These are phyloP conservation scores for Carposina sasakii DNA, from an alignment of 1,140 invertebrate species.

Conservation along the genomic window DNA sequence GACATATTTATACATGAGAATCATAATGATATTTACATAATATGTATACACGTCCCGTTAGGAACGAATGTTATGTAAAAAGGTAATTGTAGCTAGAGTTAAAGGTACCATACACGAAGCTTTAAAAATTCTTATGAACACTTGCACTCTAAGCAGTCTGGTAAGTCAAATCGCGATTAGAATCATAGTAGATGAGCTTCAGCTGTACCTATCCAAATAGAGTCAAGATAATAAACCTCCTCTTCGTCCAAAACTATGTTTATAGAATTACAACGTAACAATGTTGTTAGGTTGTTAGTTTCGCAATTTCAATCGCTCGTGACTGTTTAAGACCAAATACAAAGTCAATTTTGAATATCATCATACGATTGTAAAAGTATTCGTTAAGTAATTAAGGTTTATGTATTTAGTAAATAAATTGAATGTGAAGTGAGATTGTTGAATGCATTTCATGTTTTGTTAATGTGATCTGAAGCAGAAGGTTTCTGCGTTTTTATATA, in stretches of 20 bases:
- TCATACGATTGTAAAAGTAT: slow-evolving; percentile 46
- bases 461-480: slow-evolving; percentile 68
- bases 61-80: slow-evolving; percentile 69
- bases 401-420: too few species aligned
- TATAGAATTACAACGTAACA: too few species aligned
- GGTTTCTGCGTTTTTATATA: slow-evolving; percentile 34
- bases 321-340: slow-evolving; percentile 60
- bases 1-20: slow-evolving; percentile 69
- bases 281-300: too few species aligned
- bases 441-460: slow-evolving; percentile 56
- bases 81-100: slow-evolving; percentile 66
- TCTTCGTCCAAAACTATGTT: too few species aligned
- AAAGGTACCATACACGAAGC: slow-evolving; percentile 69
- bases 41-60: slow-evolving; percentile 72
- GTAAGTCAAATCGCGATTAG: too few species aligned
- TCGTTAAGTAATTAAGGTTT: slow-evolving; percentile 47
- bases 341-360: slow-evolving; percentile 59
- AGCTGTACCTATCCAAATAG: too few species aligned
- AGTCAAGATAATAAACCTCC: too few species aligned
- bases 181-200: too few species aligned
- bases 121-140: slow-evolving; percentile 72
- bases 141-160: slow-evolving; percentile 65
- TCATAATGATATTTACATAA: slow-evolving; percentile 69
- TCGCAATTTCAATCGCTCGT: too few species aligned
- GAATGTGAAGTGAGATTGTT: too few species aligned